A percentile compares a stretch with the other conserved stretches of the same genome.
Conservation (phyloP, 2,113 vertebrate genomes). For the Hucho hucho region DNA sequence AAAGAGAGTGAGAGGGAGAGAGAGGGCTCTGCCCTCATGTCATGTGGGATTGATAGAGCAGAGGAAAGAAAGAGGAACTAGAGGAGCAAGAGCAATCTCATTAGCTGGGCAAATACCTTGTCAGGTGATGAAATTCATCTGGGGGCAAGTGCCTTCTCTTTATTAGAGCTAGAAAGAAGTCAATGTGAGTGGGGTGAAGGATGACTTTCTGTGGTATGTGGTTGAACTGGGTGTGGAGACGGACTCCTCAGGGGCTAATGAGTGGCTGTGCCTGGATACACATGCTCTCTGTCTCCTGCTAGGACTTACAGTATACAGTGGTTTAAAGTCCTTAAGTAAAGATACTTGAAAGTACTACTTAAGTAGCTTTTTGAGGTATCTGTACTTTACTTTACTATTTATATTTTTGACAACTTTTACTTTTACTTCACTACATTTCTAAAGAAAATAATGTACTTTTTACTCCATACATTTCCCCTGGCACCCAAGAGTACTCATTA, state of each 20-base stretch:
- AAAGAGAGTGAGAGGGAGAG: not conserved
- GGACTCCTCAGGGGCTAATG: not conserved
- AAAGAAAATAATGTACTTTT: too few relatives aligned
- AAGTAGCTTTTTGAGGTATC: too few relatives aligned
- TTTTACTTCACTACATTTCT: too few relatives aligned
- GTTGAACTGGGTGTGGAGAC: not conserved
- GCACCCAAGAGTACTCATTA: too few relatives aligned
- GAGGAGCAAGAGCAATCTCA: conserved; percentile 14
- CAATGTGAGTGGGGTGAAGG: not conserved
- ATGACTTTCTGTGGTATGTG: not conserved
- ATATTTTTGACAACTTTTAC: too few relatives aligned
- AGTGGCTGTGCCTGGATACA: not conserved
- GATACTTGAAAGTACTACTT: too few relatives aligned
- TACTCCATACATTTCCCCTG: too few relatives aligned
- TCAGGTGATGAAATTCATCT: conserved; percentile 28
- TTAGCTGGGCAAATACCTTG: conserved; percentile 27
- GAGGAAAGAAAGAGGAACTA: not conserved
- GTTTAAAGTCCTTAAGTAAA: too few relatives aligned
- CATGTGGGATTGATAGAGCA: conserved; percentile 39
- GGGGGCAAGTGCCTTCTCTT: conserved; percentile 11
- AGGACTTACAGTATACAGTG: not conserved
- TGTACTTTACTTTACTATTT: too few relatives aligned
- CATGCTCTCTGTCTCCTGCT: not conserved
- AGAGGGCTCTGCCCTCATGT: conserved; percentile 15
- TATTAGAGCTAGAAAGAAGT: not conserved